Evolutionary conservation across 2,797 vertebrate genomes (phyloP), one percentile per base, ranked within the genome.

Genomic region (Cryptoblepharus egeriae): DNA sequence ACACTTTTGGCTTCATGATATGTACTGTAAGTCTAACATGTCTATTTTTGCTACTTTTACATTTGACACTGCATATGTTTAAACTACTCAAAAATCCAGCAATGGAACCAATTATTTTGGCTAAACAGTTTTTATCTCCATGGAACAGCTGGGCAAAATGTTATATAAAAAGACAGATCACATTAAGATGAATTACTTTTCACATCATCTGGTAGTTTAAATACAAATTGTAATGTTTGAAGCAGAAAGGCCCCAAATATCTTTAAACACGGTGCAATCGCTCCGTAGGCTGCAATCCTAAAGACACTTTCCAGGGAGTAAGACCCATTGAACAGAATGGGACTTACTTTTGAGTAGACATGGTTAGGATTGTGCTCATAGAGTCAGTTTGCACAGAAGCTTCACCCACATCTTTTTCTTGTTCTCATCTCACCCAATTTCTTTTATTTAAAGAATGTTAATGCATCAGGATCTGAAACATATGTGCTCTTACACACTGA

Each of bases 71-170:
- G 13, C 22, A 20, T 77, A 42, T 42, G 65, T 39, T 69, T 69
- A 69, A 69, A 60, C 13, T 18, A 10, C 9, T 39, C 28, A 69
- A 24, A 69, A 58, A 58, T 79, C 24, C 65, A 79, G 28, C n/a
- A 57, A 79, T 42, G 64, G 67, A 69, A 79, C 26, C 52, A 69
- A 70, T 69, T 39, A 58, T 69, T 79, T 58, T 68, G 77, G 64
- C 32, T 55, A 37, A 78, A 78, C 13, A 68, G 32, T 67, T 67
- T 57, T 30, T 78, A 39, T 57, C 77, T 78, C 24, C 35, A n/a
- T 58, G 35, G 49, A 79, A 79, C 64, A 69, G 64, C 64, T 69
- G 65, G 65, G 65, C 37, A 67, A n/a, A 77, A 35, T 22, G 32
- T 5, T 55, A 35, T 18, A 22, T 42, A 39, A 69, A 69, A 58